Percentiles rank a stretch among this genome's conserved stretches.
These are phyloP conservation scores for Amblyornis subalaris DNA, from an alignment of 2,113 vertebrate species.

Conservation along the genomic window DNA sequence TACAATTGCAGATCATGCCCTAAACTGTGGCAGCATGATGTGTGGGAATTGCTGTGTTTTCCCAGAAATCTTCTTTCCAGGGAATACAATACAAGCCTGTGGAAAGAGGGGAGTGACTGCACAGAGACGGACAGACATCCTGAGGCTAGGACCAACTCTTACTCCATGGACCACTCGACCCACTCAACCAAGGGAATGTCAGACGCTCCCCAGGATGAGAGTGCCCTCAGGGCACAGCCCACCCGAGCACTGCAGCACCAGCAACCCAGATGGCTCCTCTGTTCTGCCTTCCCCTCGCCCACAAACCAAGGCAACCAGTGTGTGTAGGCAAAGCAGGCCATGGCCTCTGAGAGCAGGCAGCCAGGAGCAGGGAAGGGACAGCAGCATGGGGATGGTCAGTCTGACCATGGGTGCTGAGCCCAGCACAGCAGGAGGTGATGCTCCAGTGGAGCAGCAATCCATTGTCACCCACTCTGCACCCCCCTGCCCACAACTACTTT, in stretches of 20 bases:
- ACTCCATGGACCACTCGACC: not conserved
- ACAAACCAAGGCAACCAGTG: not conserved
- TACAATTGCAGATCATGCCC: not conserved
- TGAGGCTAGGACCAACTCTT: not conserved
- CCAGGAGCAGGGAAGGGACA: rapidly evolving
- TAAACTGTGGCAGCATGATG: not conserved
- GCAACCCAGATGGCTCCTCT: not conserved
- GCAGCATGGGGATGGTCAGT: not conserved
- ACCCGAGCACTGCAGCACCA: not conserved
- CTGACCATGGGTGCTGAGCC: not conserved
- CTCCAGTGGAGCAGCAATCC: not conserved
- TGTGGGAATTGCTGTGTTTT: slow-evolving; percentile 16
- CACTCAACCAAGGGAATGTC: not conserved
- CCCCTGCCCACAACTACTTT: not conserved
- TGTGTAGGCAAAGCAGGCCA: not conserved
- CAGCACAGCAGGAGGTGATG: not conserved
- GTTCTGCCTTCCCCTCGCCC: not conserved
- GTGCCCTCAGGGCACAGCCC: not conserved
- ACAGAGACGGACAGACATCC: not conserved
- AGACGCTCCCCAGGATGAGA: not conserved
- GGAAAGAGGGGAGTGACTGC: not conserved
- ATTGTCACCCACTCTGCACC: not conserved
- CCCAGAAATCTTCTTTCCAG: slow-evolving; percentile 2
- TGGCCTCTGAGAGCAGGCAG: not conserved
- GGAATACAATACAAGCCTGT: not conserved